These are phyloP conservation scores for Yponomeuta cagnagella DNA, from an alignment of 2,888 invertebrate species.

Conservation along the genomic window DNA sequence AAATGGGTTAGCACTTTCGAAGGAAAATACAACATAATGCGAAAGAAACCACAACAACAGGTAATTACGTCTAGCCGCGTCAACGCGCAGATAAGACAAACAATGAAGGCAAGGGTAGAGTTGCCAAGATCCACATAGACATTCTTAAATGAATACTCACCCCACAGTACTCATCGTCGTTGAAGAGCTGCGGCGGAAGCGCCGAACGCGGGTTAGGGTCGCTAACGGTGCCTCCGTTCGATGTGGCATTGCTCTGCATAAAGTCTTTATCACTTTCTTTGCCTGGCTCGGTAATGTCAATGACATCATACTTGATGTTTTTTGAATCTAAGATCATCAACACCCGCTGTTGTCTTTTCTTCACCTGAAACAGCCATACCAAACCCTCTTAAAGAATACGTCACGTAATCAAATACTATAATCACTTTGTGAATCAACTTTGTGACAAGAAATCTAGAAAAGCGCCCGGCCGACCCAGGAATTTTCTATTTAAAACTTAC, in stretches of 20 bases:
- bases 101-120: neutral
- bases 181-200: conserved; percentile 95
- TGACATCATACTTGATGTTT: conserved; percentile 89
- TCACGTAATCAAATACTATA: conserved; percentile 57
- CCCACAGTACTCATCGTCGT: conserved; percentile 94
- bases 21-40: neutral
- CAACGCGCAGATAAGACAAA: conserved; percentile 11
- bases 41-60: neutral
- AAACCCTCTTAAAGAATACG: conserved; percentile 24
- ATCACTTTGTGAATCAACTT: conserved; percentile 56
- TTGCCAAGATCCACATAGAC: neutral
- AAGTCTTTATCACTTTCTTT: conserved; percentile 91
- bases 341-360: conserved; percentile 96
- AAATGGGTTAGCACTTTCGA: neutral
- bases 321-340: conserved; percentile 95
- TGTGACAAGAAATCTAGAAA: conserved; percentile 46
- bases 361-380: conserved; percentile 80
- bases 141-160: conserved; percentile 68
- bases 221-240: conserved; percentile 83
- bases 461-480: conserved; percentile 54
- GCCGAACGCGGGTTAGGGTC: conserved; percentile 85
- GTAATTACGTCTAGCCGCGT: neutral
- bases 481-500: conserved; percentile 77
- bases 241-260: conserved; percentile 92
- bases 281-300: conserved; percentile 97